Percentiles rank a stretch among this genome's conserved stretches.
Conservation (phyloP, 2,888 invertebrate genomes). For the Cryptocheilus praepositus region DNA sequence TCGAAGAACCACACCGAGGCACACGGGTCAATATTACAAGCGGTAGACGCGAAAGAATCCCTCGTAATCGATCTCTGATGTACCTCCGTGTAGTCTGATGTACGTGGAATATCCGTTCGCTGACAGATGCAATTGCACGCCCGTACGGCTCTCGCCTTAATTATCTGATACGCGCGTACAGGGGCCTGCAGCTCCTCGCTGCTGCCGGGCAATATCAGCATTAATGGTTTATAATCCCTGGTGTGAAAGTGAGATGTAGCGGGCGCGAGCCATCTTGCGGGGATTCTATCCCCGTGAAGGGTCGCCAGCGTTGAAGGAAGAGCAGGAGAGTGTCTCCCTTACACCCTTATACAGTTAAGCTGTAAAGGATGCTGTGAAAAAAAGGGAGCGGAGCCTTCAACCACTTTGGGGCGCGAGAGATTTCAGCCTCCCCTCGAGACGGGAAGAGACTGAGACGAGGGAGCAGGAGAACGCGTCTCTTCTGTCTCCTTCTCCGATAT, state of each 20-base stretch:
- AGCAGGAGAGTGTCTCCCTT: slow-evolving; percentile 54
- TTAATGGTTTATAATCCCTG: slow-evolving; percentile 73
- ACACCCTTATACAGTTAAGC: slow-evolving; percentile 64
- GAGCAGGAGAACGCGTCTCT: slow-evolving; percentile 31
- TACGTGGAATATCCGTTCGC: too few relatives aligned
- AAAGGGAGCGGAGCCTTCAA: slow-evolving; percentile 71
- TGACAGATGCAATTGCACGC: too few relatives aligned
- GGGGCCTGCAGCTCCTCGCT: slow-evolving; percentile 12
- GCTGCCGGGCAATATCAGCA: slow-evolving; percentile 64
- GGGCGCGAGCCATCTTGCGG: slow-evolving; percentile 69
- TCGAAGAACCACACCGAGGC: neutral
- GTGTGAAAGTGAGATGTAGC: slow-evolving; percentile 70
- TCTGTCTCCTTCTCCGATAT: slow-evolving; percentile 49
- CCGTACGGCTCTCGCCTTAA: too few relatives aligned
- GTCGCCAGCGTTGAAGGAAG: slow-evolving; percentile 44
- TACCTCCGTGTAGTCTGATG: too few relatives aligned
- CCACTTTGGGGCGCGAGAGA: slow-evolving; percentile 75
- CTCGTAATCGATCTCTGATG: too few relatives aligned
- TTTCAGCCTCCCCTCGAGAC: slow-evolving; percentile 71
- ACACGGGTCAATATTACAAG: neutral
- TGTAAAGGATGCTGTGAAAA: slow-evolving; percentile 73
- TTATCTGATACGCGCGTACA: too few relatives aligned
- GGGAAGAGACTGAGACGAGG: slow-evolving; percentile 28
- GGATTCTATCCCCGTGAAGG: slow-evolving; percentile 39
- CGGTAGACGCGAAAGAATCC: too few relatives aligned